phyloP scores from a whole-genome alignment of 2,888 invertebrate genomes.

The Caenorhabditis panamensis region DNA sequence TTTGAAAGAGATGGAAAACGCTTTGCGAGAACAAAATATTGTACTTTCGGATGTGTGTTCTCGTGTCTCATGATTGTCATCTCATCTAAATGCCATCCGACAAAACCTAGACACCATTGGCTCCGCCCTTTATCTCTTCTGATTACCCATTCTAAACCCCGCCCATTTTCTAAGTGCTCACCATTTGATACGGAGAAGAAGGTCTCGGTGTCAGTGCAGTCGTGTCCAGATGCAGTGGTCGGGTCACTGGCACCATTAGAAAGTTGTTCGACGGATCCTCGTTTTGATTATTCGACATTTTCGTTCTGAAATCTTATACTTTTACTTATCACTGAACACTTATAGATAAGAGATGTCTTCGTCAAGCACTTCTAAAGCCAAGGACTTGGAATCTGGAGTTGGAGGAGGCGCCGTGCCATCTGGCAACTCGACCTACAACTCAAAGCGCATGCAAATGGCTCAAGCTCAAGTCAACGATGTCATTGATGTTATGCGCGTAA shows the following conservation, averaged over 20 bases:
- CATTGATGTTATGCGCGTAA: constrained; percentile 58
- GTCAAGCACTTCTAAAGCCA: constrained; percentile 4
- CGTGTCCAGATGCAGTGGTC: constrained; percentile 67
- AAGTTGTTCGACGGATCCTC: constrained; percentile 27
- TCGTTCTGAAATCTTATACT: constrained; percentile 14
- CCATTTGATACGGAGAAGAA: constrained; percentile 49
- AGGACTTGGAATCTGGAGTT: constrained; percentile 24
- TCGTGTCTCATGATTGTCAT: neutral
- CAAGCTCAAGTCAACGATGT: constrained; percentile 62
- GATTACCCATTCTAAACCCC: neutral
- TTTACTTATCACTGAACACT: constrained; percentile 8
- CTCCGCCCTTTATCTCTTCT: neutral
- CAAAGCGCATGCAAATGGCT: constrained; percentile 54
- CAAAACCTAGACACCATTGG: neutral
- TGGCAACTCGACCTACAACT: constrained; percentile 24
- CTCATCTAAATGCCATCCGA: too few species aligned
- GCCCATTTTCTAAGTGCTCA: constrained; percentile 14
- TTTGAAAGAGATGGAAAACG: constrained; percentile 14
- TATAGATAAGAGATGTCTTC: neutral
- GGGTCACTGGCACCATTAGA: constrained; percentile 63
- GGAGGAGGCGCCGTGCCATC: constrained; percentile 4
- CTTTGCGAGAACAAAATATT: constrained; percentile 21
- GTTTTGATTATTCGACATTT: constrained; percentile 28
- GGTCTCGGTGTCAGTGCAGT: constrained; percentile 32
- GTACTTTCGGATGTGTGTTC: constrained; percentile 22